These are phyloP conservation scores for Dryobota labecula DNA, from an alignment of 2,888 invertebrate species.

Conservation along the genomic window DNA sequence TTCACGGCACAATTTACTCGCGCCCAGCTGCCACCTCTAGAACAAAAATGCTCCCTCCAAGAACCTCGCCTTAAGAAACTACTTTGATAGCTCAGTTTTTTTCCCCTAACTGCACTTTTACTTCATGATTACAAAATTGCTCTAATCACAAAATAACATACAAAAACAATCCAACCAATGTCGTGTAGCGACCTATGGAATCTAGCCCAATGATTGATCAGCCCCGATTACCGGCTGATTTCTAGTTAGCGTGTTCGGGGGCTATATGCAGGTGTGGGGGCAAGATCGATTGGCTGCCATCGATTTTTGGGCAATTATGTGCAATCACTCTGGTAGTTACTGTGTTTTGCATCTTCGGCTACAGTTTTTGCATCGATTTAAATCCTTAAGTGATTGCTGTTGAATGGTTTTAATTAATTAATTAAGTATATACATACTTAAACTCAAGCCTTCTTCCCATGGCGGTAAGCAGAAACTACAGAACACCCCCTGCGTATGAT, in stretches of 20 bases:
- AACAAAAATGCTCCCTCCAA: too few species aligned
- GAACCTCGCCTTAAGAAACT: too few species aligned
- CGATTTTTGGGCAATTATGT: conserved; percentile 53
- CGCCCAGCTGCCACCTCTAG: too few species aligned
- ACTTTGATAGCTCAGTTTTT: too few species aligned
- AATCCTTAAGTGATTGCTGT: not conserved
- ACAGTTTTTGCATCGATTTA: not conserved
- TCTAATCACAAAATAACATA: not conserved
- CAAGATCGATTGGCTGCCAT: conserved; percentile 61
- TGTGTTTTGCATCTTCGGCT: not conserved
- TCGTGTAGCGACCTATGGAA: conserved; percentile 13
- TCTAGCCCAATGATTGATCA: conserved; percentile 64
- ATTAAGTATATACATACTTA: not conserved
- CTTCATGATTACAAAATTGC: too few species aligned
- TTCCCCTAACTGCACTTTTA: too few species aligned
- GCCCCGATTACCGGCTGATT: conserved; percentile 61
- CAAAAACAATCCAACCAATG: conserved; percentile 1
- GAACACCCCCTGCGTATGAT: too few species aligned
- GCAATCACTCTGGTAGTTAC: conserved; percentile 7
- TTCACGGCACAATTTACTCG: too few species aligned
- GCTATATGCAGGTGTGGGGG: conserved; percentile 55
- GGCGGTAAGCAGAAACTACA: too few species aligned
- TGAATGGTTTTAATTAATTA: not conserved
- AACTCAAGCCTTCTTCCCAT: too few species aligned
- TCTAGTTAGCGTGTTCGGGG: conserved; percentile 58